Base-by-base conservation (phyloP, 2,113 vertebrate genomes). In the Triplophysa dalaica region DNA sequence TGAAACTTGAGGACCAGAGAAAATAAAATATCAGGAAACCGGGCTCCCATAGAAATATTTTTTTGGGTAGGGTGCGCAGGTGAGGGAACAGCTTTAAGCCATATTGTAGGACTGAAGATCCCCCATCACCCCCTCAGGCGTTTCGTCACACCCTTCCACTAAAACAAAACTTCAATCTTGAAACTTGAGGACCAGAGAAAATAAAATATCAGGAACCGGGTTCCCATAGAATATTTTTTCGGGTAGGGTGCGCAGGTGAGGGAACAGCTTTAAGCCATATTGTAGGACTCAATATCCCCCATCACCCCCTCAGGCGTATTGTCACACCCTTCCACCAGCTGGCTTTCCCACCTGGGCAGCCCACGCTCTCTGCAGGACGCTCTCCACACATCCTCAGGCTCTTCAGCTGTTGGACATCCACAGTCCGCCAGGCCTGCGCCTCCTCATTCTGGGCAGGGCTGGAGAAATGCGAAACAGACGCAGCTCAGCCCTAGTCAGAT, bases 401-500 rank as follows among this genome's bases (percentile, higher is more conserved):
- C 72, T 77, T 88, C 66, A 75, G 84, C 85, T 84, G 84, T 87
- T 72, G 38, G 16, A 33, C 24, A 65, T 33, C 62, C 61, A 8
- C 24, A 75, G 78, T 77, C 78, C 73, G 33, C 21, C 62, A 67
- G 45, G 70, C 78, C 73, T 81, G 82, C 73, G 67, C 85, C 84
- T 26, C 82, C 87, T 91, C 86, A 85, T 87, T 83, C 48, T 84
- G 61, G 84, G 84, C 80, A 84, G 38, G 41, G 68, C 45, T 87
- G 84, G 86, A 84, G 87, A 87, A 90, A 88, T 84, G 29, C 73
- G 70, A 87, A 88, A 87, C 78, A 85, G 84, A 67, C 75, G 75
- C 80, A 19, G 79, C 85, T 74, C 75, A 78, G 24, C 77, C 74
- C 84, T 54, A 81, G 45, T 62, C 63, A 80, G 69, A 77, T 78